These are phyloP conservation scores for Drosophila kepulauana DNA, from an alignment of 1,140 invertebrate species.

Conservation along the genomic window DNA sequence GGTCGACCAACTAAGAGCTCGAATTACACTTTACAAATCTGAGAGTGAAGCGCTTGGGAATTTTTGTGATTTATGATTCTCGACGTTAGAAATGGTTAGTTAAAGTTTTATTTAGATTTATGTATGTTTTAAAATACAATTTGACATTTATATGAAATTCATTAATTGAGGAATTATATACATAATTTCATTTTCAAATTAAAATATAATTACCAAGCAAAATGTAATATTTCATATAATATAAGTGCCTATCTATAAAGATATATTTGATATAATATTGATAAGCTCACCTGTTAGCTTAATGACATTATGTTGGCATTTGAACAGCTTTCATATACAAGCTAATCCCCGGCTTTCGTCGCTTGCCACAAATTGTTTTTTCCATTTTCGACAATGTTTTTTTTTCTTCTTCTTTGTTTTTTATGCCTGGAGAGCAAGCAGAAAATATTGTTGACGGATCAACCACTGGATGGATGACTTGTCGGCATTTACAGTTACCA, in stretches of 20 bases:
- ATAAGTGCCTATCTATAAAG: background rate
- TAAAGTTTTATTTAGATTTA: too few relatives aligned
- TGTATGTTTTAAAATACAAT: too few relatives aligned
- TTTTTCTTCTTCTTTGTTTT: conserved; percentile 64
- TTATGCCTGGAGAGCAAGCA: conserved; percentile 50
- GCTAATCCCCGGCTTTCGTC: conserved; percentile 1
- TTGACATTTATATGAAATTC: too few relatives aligned
- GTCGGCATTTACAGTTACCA: conserved; percentile 39
- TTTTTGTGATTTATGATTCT: background rate
- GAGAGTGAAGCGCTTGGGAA: background rate
- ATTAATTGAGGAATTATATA: too few relatives aligned
- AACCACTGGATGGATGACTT: conserved; percentile 32
- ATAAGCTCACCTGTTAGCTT: background rate
- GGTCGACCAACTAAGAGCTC: conserved; percentile 22
- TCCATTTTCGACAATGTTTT: conserved; percentile 10
- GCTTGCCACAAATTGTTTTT: conserved; percentile 51
- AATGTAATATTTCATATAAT: too few relatives aligned
- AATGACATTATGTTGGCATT: conserved; percentile 2
- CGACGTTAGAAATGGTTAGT: background rate
- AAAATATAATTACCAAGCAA: too few relatives aligned
- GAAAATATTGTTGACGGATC: conserved; percentile 55
- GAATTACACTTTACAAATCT: conserved; percentile 7
- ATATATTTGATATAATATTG: background rate
- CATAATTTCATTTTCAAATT: too few relatives aligned
- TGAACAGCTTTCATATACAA: background rate